A percentile compares a stretch with the other conserved stretches of the same genome.
These are phyloP conservation scores for Plestiodon gilberti DNA, from an alignment of 2,113 vertebrate species.

Conservation along the genomic window DNA sequence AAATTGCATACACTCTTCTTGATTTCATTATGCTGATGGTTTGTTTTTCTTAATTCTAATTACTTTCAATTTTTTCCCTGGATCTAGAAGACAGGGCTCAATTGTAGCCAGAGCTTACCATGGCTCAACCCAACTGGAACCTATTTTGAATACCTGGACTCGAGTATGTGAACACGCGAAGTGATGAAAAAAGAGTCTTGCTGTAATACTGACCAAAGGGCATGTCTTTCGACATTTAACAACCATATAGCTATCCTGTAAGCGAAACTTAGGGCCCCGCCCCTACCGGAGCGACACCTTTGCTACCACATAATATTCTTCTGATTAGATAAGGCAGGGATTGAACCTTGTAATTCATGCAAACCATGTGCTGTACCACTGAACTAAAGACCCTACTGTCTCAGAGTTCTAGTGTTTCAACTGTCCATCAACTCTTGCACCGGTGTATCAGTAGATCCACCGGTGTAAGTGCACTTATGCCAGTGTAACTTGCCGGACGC, in stretches of 20 bases:
- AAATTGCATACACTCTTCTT: conserved; percentile 26
- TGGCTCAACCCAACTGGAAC: background rate
- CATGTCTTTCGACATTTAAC: background rate
- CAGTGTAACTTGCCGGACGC: too few species aligned
- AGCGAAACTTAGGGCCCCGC: too few species aligned
- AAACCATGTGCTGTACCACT: background rate
- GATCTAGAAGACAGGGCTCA: background rate
- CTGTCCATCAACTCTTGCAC: background rate
- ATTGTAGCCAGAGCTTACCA: conserved; percentile 16
- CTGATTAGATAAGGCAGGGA: background rate
- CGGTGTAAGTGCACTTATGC: too few species aligned
- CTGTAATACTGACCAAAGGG: background rate
- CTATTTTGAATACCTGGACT: background rate
- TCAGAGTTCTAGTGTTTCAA: background rate
- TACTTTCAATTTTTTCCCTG: conserved; percentile 30
- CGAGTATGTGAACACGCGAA: background rate
- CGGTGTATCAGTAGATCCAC: too few species aligned
- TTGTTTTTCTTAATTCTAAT: conserved; percentile 55
- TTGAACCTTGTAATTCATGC: background rate
- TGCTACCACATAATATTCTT: background rate
- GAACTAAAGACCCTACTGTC: background rate
- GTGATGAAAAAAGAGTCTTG: background rate
- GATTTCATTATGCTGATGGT: conserved; percentile 53
- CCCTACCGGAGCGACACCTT: too few species aligned
- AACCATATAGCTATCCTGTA: background rate